Conservation (phyloP, 2,888 invertebrate species). For the Orgyia antiqua region DNA sequence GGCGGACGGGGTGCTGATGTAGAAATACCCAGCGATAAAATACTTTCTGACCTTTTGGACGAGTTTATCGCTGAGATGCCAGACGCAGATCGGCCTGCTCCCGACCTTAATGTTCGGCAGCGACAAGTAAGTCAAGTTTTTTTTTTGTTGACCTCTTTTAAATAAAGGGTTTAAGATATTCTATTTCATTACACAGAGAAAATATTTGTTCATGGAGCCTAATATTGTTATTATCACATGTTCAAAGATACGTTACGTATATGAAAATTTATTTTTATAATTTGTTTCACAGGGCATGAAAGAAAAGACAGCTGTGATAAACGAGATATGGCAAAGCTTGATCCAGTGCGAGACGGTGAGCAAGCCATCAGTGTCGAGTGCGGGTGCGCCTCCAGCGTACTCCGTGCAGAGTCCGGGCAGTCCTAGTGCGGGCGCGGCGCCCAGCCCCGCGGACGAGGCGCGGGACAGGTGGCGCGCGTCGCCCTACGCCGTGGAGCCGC, state of each 20-base stretch:
- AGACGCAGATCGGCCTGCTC: constrained; percentile 70
- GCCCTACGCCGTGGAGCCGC: constrained; percentile 30
- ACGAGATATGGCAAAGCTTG: constrained; percentile 92
- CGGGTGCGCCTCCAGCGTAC: constrained; percentile 80
- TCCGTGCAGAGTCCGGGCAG: constrained; percentile 73
- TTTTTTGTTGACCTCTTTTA: neutral
- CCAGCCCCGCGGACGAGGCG: neutral
- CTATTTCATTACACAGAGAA: no score
- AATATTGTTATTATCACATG: no score
- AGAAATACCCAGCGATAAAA: constrained; percentile 79
- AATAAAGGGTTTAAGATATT: no score
- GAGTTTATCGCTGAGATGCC: constrained; percentile 90
- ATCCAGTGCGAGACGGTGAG: constrained; percentile 89
- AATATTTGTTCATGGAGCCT: no score
- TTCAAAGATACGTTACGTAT: no score
- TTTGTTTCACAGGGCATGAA: constrained; percentile 38
- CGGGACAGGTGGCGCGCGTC: constrained; percentile 11
- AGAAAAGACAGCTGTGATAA: constrained; percentile 85
- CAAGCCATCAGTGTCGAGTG: constrained; percentile 32
- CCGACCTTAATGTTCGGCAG: constrained; percentile 43
- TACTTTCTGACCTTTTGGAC: constrained; percentile 90
- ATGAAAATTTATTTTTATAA: no score
- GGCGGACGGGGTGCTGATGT: constrained; percentile 56
- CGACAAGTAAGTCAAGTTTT: constrained; percentile 23
- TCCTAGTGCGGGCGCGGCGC: constrained; percentile 30